A percentile compares a stretch with the other conserved stretches of the same genome.
These are phyloP conservation scores for Macrotus californicus DNA, from an alignment of 2,113 vertebrate genomes.

Conservation along the genomic window DNA sequence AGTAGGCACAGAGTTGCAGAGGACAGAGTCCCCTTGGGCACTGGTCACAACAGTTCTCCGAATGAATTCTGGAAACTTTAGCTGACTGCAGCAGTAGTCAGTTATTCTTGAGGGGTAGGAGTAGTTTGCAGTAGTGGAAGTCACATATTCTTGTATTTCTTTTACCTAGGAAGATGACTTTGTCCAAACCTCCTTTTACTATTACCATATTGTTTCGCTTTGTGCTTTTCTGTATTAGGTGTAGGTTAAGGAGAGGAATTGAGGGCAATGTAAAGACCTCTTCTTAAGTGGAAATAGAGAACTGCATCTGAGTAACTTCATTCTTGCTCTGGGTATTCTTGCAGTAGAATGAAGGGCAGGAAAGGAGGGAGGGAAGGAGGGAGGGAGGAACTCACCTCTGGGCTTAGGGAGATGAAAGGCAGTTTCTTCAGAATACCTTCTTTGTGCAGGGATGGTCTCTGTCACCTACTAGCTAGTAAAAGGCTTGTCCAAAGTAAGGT, in stretches of 20 bases:
- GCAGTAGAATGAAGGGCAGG: not conserved
- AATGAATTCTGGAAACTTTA: not conserved
- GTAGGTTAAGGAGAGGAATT: not conserved
- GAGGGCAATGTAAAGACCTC: not conserved
- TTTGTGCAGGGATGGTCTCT: not conserved
- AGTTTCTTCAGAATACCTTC: not conserved
- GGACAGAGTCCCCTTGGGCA: not conserved
- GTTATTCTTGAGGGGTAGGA: not conserved
- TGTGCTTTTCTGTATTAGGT: not conserved
- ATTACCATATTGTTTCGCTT: not conserved
- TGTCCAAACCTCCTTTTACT: constrained; percentile 5
- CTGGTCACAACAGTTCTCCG: not conserved
- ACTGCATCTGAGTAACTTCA: not conserved
- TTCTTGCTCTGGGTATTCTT: not conserved
- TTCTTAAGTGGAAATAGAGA: not conserved
- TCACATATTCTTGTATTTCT: not conserved
- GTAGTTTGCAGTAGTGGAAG: not conserved
- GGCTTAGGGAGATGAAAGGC: not conserved
- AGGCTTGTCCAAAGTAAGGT: not conserved
- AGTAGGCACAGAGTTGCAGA: not conserved
- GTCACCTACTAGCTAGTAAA: not conserved
- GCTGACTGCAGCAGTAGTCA: not conserved
- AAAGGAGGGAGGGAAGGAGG: not conserved
- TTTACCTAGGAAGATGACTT: not conserved
- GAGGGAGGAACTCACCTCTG: not conserved